Percentiles rank a stretch among this genome's conserved stretches.
phyloP scores from a whole-genome alignment of 2,113 vertebrate genomes.

The Acrocephalus kingi region DNA sequence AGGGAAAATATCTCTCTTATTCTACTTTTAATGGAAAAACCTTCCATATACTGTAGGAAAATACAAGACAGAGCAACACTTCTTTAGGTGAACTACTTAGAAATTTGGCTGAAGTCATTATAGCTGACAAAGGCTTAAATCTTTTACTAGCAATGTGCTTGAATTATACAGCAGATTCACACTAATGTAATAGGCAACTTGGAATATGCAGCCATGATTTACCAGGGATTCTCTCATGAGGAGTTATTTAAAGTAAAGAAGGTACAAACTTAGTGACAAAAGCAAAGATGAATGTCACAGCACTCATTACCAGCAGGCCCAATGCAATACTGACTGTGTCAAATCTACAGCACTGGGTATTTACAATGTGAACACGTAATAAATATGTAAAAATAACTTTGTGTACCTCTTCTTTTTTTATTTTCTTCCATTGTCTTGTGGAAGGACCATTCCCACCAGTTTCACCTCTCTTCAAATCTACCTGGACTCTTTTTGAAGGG shows the following conservation, averaged over 20 bases:
- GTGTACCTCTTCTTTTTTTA: not conserved
- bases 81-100: not conserved
- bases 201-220: conserved; percentile 8
- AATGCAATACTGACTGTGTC: not conserved
- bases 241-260: conserved; percentile 39
- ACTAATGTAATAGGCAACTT: conserved; percentile 26
- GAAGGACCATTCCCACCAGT: not conserved
- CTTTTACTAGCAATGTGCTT: conserved; percentile 64
- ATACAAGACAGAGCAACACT: not conserved
- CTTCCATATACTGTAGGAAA: not conserved
- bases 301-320: not conserved
- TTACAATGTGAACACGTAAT: not conserved
- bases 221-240: conserved; percentile 1
- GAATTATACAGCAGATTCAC: conserved; percentile 48
- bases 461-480: not conserved
- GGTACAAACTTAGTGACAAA: not conserved
- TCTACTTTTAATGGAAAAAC: not conserved
- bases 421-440: not conserved
- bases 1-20: not conserved
- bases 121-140: conserved; percentile 35
- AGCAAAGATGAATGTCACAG: conserved; percentile 10
- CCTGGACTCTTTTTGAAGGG: not conserved
- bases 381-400: not conserved
- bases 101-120: conserved; percentile 8
- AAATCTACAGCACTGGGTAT: not conserved